phyloP scores from a whole-genome alignment of 2,113 vertebrate species.

The Pachyramphus minor region DNA sequence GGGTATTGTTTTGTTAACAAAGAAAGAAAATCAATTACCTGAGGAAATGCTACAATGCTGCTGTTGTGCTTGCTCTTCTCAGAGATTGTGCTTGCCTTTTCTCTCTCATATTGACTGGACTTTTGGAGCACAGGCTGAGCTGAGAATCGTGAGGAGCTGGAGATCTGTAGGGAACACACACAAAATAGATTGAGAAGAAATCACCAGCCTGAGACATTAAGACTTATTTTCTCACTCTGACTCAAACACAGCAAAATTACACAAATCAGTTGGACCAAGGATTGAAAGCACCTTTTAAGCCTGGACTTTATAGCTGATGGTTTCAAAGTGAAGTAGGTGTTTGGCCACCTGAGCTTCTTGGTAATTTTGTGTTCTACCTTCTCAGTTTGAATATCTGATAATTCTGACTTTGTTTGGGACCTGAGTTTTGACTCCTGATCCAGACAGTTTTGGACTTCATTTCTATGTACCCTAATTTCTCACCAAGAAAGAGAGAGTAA shows the following conservation, averaged over 20 bases:
- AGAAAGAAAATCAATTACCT: neutral
- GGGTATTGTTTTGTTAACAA: neutral
- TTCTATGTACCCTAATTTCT: neutral
- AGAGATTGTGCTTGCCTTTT: neutral
- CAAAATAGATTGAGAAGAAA: neutral
- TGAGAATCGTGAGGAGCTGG: neutral
- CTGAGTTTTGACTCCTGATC: neutral
- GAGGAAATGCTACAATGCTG: neutral
- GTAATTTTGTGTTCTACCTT: neutral
- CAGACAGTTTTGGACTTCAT: neutral
- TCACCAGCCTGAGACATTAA: neutral
- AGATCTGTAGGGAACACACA: neutral
- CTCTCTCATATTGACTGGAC: neutral
- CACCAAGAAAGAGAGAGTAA: neutral
- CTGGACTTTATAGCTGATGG: neutral
- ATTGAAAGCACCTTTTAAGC: neutral
- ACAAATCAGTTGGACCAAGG: neutral
- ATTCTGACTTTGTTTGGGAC: neutral
- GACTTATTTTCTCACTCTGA: neutral
- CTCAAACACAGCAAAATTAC: fast-evolving
- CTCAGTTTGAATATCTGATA: fast-evolving
- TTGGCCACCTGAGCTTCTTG: neutral
- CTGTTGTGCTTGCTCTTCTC: neutral
- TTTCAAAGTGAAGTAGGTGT: neutral
- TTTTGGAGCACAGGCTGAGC: neutral